These are phyloP conservation scores for Eciton burchellii DNA, from an alignment of 1,140 invertebrate species.

Conservation along the genomic window DNA sequence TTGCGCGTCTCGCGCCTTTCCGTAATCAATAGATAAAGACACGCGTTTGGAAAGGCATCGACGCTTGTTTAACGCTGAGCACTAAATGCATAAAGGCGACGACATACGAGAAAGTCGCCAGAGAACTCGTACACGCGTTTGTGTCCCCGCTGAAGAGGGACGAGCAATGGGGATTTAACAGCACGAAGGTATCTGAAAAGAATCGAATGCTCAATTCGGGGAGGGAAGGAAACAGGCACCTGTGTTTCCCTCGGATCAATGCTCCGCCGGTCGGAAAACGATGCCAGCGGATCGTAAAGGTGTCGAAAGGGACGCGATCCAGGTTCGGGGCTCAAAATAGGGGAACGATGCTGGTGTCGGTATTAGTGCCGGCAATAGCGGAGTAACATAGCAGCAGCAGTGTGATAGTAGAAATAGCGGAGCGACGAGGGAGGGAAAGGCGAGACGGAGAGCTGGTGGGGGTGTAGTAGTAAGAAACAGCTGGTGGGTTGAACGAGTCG, in stretches of 20 bases:
- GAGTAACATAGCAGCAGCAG: slow-evolving; percentile 25
- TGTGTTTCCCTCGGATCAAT: background rate
- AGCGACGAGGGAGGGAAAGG: slow-evolving; percentile 46
- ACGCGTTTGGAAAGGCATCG: background rate
- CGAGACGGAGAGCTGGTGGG: slow-evolving; percentile 33
- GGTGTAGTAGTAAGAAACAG: slow-evolving; percentile 81
- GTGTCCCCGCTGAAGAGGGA: background rate
- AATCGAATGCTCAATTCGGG: slow-evolving; percentile 1
- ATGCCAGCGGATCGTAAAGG: slow-evolving; percentile 12
- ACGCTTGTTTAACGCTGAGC: background rate
- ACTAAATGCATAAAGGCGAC: background rate
- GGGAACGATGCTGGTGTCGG: slow-evolving; percentile 11
- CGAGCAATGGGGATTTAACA: background rate
- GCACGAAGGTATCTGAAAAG: background rate
- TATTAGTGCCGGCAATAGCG: background rate
- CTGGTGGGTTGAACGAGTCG: slow-evolving; percentile 82
- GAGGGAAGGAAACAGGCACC: background rate
- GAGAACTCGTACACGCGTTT: background rate
- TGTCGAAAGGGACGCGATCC: slow-evolving; percentile 64
- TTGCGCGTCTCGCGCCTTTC: background rate
- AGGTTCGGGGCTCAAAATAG: slow-evolving; percentile 52
- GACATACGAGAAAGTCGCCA: background rate
- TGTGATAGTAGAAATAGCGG: slow-evolving; percentile 16
- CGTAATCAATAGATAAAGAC: background rate
- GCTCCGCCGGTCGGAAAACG: background rate